Evolutionary conservation across 2,113 vertebrate species (phyloP), one percentile per base, ranked within the genome.

Genomic region (Festucalex cinctus): DNA sequence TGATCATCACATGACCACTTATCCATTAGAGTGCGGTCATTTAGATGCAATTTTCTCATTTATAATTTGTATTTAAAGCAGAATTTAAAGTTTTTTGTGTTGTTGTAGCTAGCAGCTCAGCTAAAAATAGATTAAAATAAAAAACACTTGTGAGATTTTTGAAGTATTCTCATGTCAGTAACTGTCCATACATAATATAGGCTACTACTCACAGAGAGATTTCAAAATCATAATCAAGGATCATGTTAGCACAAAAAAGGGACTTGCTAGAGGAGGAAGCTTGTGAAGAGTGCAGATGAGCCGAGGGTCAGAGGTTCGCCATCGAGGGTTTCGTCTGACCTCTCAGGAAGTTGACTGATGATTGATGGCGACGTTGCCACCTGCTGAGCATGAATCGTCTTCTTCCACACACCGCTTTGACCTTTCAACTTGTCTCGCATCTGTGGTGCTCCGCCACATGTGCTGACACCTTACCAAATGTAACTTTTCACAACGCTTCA

Each of bases 391-490:
- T 9, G 48, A 51, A 9, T 22, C 20, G 20, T 51, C 48, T 51
- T 51, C n/a, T 20, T 9, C 48, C 2, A 22, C 68, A 73, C 75
- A 1, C 13, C 59, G 73, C 73, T 73, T 82, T 84, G 83, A 82
- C 84, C 76, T 68, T 71, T 85, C 69, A 84, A 83, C 83, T 86
- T 86, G 82, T 68, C 84, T 78, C 51, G 72, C 80, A 75, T 51
- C n/a, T 51, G 48, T 8, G n/a, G 20, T 20, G n/a, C 20, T 51
- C 5, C 3, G 20, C 20, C 48, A 51, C n/a, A 22, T 51, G 20
- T 51, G n/a, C 20, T 22, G 20, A 51, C 8, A 22, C 48, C 48
- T 51, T 51, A 10, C 20, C 48, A 51, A 51, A 51, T 49, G 3
- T 10, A 51, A 0, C 17, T 46, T 46, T 46, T 46, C 43, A 19